phyloP scores from a whole-genome alignment of 2,113 vertebrate genomes.

The Pollachius pollachius region DNA sequence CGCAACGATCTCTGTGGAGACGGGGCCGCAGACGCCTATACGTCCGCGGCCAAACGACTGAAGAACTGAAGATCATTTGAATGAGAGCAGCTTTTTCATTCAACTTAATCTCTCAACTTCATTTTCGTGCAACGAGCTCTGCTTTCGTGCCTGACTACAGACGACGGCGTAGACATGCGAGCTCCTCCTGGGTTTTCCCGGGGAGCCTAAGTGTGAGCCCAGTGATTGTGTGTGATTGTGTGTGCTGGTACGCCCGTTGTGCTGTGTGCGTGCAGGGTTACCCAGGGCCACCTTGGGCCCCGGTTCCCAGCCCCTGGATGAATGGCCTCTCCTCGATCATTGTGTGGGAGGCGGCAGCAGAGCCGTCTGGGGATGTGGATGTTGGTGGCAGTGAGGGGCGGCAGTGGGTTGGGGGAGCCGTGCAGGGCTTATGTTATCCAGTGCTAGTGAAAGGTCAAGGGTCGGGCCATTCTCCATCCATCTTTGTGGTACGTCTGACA shows the following conservation, averaged over 20 bases:
- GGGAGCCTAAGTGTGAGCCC: background rate
- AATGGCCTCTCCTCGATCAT: constrained; percentile 76
- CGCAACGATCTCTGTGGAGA: constrained; percentile 29
- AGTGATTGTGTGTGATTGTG: constrained; percentile 10
- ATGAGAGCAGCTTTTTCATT: background rate
- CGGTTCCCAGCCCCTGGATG: constrained; percentile 70
- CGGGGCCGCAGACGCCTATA: constrained; percentile 12
- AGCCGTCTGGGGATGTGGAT: constrained; percentile 38
- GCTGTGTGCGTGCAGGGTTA: constrained; percentile 46
- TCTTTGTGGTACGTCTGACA: constrained; percentile 82
- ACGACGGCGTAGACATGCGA: no score
- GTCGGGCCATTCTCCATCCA: constrained; percentile 87
- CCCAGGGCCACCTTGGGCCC: constrained; percentile 42
- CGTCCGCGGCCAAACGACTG: constrained; percentile 7
- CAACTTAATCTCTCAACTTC: no score
- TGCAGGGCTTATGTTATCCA: constrained; percentile 70
- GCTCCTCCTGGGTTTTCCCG: background rate
- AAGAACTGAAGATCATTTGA: constrained; percentile 1
- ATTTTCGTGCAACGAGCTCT: no score
- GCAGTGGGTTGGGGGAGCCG: constrained; percentile 48
- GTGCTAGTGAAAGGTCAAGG: constrained; percentile 79
- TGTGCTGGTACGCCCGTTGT: constrained; percentile 8
- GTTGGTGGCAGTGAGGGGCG: constrained; percentile 19
- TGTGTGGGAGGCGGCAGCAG: constrained; percentile 71
- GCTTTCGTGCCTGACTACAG: background rate